phyloP scores from a whole-genome alignment of 2,113 vertebrate species.

The Synodontis membranacea region DNA sequence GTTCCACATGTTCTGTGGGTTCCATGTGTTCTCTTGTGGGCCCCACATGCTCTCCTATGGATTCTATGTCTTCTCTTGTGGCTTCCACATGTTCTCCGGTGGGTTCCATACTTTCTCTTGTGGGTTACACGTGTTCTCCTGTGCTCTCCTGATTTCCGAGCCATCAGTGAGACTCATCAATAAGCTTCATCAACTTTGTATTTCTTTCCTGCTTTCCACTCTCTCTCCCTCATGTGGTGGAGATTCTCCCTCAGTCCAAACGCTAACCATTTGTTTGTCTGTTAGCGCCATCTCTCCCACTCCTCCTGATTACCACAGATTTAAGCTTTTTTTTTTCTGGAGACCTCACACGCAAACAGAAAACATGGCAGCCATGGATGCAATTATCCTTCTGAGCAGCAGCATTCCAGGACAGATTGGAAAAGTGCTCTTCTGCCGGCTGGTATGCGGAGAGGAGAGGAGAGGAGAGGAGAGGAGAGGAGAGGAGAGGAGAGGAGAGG shows the following conservation, averaged over 20 bases:
- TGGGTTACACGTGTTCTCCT: not conserved
- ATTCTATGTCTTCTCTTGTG: not conserved
- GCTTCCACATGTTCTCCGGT: not conserved
- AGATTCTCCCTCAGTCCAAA: conserved; percentile 51
- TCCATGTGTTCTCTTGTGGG: not conserved
- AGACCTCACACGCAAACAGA: conserved; percentile 52
- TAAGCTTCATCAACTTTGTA: conserved; percentile 17
- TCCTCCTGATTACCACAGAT: conserved; percentile 56
- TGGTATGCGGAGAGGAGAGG: not conserved
- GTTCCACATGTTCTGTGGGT: not conserved
- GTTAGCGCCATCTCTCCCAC: conserved; percentile 47
- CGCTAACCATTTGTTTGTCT: conserved; percentile 56
- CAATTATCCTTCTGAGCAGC: conserved; percentile 51
- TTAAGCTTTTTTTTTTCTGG: conserved; percentile 44
- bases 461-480: not conserved
- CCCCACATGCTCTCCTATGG: not conserved
- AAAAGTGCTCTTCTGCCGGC: conserved; percentile 8
- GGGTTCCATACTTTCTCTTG: too few relatives aligned
- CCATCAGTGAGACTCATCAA: conserved; percentile 36
- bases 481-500: not conserved
- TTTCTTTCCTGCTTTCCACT: conserved; percentile 13
- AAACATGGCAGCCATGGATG: conserved; percentile 50
- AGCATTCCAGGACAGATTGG: conserved; percentile 31
- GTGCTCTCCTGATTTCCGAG: conserved; percentile 34
- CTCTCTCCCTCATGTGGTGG: conserved; percentile 48